Percentiles rank a stretch among this genome's conserved stretches.
Conservation (phyloP, 1,140 invertebrate species). For the Cyphomyrmex costatus region DNA sequence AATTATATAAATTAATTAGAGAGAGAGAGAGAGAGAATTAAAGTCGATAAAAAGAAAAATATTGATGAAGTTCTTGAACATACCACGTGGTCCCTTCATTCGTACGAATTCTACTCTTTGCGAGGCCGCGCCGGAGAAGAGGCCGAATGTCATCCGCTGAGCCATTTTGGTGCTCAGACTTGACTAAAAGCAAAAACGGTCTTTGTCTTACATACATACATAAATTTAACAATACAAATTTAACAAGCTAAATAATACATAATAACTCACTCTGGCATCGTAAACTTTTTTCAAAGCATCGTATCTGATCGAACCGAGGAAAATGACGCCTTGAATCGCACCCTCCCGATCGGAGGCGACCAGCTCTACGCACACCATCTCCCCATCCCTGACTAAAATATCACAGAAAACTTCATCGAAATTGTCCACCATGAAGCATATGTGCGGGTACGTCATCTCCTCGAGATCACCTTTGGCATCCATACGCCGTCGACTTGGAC, state of each 20-base stretch:
- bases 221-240: not conserved
- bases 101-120: constrained; percentile 98
- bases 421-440: constrained; percentile 99
- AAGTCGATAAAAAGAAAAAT: not conserved
- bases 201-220: constrained; percentile 1
- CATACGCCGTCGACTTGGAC: constrained; percentile 98
- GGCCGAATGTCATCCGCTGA: constrained; percentile 97
- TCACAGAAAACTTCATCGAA: constrained; percentile 99
- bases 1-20: constrained; percentile 11
- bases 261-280: constrained; percentile 93
- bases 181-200: constrained; percentile 89
- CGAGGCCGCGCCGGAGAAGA: constrained; percentile 92
- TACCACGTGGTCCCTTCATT: constrained; percentile 97
- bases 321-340: constrained; percentile 96
- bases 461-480: constrained; percentile 99
- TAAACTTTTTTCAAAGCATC: constrained; percentile 98
- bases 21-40: no score
- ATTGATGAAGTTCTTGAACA: constrained; percentile 68
- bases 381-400: constrained; percentile 97
- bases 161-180: constrained; percentile 97
- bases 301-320: constrained; percentile 98
- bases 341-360: constrained; percentile 95
- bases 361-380: constrained; percentile 99
- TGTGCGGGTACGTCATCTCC: constrained; percentile 99
- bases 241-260: no score